Base-by-base conservation (phyloP, 2,113 vertebrate species). In the Dasyurus viverrinus region DNA sequence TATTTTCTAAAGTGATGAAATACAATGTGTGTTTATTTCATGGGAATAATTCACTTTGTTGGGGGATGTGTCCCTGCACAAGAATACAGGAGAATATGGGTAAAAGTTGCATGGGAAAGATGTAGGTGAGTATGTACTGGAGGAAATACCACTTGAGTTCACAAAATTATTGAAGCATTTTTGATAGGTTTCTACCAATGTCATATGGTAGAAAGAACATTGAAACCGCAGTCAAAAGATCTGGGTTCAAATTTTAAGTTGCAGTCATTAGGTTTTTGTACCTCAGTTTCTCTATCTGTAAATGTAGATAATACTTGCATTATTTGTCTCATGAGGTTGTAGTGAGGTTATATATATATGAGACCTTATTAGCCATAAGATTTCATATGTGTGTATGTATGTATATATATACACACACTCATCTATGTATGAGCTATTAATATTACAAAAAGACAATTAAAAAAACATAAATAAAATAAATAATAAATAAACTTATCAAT, bases 1-100 rank as follows among this genome's bases (percentile, higher is more conserved):
- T 76, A 27, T 91, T 92, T 96, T 93, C 89, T 90, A 27, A 53
- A 55, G 46, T 60, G 57, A 26, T 53, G 16, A 53, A 30, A 53
- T 52, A 89, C 47, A 90, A 42, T 57, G 53, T 42, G 52, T 46
- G 16, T 50, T 93, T 11, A 6, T 92, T 91, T 50, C 30, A 89
- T 90, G 93, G 53, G 42, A 91, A 93, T 57, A 4, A n/a, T 95
- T 95, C 52, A 55, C 53, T 94, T 96, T 89, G 8, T 93, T 42
- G n/a, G 36, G 19, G 30, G 36, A 14, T n/a, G 16, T 22, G 68
- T 1, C 16, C 2, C n/a, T 84, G n/a, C 23, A 3, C 30, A 68
- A 68, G 30, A 68, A 36, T 42, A 84, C 16, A 84, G 68, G n/a
- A 84, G n/a, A 23, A 84, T 84, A 42, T 23, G 36, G 19, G 42